phyloP scores from a whole-genome alignment of 1,140 invertebrate species.

The Halotydeus destructor region DNA sequence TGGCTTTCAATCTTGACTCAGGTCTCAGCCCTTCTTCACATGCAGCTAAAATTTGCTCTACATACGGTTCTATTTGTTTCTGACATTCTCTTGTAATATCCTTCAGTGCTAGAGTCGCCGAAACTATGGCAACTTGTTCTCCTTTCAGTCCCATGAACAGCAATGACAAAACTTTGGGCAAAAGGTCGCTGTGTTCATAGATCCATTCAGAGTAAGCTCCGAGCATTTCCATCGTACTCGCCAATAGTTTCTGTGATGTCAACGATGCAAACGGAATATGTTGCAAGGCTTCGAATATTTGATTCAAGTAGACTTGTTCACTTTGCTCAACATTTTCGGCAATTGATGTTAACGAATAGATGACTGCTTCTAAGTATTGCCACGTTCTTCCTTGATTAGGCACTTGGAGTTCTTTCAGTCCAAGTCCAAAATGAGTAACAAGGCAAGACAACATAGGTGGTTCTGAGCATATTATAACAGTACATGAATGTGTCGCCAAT shows the following conservation, averaged over 20 bases:
- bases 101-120: conserved; percentile 61
- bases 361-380: conserved; percentile 46
- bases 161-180: conserved; percentile 34
- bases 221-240: conserved; percentile 14
- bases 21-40: conserved; percentile 31
- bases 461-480: conserved; percentile 51
- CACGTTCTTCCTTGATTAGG: conserved; percentile 6
- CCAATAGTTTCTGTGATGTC: conserved; percentile 2
- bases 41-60: conserved; percentile 37
- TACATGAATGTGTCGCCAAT: conserved; percentile 70
- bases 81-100: conserved; percentile 59
- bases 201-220: conserved; percentile 65
- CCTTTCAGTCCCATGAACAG: conserved; percentile 48
- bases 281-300: conserved; percentile 40
- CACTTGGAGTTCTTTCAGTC: conserved; percentile 7
- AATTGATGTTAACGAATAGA: conserved; percentile 58
- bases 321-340: conserved; percentile 45
- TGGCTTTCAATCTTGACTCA: conserved; percentile 29
- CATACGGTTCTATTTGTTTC: conserved; percentile 42
- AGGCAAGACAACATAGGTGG: conserved; percentile 35
- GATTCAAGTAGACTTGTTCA: conserved; percentile 37
- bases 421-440: conserved; percentile 15
- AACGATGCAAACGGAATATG: conserved; percentile 35
- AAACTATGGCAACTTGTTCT: conserved; percentile 29
- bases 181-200: conserved; percentile 35